These are phyloP conservation scores for Adineta ricciae DNA, from an alignment of 2,888 invertebrate species.

Conservation along the genomic window DNA sequence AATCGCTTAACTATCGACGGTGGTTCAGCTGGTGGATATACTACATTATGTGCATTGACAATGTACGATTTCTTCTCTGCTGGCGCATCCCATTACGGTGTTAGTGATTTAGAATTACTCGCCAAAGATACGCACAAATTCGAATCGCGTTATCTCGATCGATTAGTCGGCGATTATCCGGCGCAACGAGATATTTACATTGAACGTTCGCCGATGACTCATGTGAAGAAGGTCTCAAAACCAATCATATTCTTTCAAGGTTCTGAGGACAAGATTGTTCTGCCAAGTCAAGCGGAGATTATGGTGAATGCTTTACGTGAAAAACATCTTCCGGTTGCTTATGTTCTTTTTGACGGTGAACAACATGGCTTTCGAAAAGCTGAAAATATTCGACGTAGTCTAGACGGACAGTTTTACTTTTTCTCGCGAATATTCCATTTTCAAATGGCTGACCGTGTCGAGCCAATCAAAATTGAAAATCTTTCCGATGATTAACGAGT, in stretches of 20 bases:
- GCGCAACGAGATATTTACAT: conserved; percentile 40
- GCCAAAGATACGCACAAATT: conserved; percentile 51
- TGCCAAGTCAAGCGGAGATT: conserved; percentile 47
- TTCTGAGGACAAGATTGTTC: conserved; percentile 50
- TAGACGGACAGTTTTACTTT: conserved; percentile 51
- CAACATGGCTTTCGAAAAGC: conserved; percentile 51
- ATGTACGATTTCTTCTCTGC: background rate
- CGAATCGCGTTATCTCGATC: conserved; percentile 48
- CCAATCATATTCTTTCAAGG: conserved; percentile 50
- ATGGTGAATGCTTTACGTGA: conserved; percentile 48
- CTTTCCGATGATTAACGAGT: background rate
- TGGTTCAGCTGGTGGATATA: conserved; percentile 49
- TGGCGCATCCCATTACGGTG: conserved; percentile 50
- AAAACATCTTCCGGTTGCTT: conserved; percentile 46
- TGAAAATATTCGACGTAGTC: conserved; percentile 46
- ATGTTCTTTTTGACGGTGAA: conserved; percentile 49
- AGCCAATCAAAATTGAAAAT: conserved; percentile 29
- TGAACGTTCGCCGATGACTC: conserved; percentile 47
- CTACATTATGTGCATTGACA: conserved; percentile 39
- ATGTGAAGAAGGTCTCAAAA: conserved; percentile 45
- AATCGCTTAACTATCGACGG: conserved; percentile 49
- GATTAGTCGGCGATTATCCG: conserved; percentile 40
- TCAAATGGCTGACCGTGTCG: conserved; percentile 26
- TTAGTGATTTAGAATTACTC: conserved; percentile 48
- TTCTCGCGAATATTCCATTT: conserved; percentile 44